Conservation (phyloP, 2,113 vertebrate genomes). For the Narcine bancroftii region DNA sequence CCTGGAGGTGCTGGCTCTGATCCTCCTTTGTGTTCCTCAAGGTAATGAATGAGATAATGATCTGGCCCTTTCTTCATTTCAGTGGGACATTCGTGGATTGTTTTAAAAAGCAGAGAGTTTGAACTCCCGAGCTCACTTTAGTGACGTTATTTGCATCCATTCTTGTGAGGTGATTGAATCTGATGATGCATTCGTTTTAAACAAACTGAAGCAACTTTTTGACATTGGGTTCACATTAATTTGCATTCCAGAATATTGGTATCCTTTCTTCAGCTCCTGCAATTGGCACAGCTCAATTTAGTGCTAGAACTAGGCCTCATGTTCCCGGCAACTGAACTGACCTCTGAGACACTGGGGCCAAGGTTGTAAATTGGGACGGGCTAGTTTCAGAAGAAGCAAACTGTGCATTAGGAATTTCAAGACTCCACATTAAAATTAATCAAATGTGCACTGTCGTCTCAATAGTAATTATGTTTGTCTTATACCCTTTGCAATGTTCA, state of each 20-base stretch:
- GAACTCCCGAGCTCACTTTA: background rate
- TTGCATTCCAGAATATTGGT: constrained; percentile 10
- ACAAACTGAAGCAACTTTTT: background rate
- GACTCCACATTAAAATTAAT: background rate
- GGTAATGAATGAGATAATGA: background rate
- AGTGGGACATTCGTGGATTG: background rate
- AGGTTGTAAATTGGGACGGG: background rate
- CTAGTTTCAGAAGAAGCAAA: background rate
- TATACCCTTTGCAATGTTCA: background rate
- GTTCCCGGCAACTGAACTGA: background rate
- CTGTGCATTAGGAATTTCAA: background rate
- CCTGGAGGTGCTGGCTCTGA: no score
- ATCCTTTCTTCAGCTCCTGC: background rate
- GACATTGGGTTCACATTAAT: background rate
- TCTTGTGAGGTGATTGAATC: background rate
- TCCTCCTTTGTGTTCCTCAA: background rate
- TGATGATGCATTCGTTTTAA: constrained; percentile 8
- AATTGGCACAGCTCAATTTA: background rate
- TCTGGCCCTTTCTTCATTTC: background rate
- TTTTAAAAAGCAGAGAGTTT: background rate
- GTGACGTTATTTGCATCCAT: constrained; percentile 7
- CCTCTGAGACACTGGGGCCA: background rate
- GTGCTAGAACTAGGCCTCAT: background rate
- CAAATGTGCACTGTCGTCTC: background rate
- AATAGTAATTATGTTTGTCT: background rate